Conservation (phyloP, 2,113 vertebrate species). For the Ammospiza caudacuta region DNA sequence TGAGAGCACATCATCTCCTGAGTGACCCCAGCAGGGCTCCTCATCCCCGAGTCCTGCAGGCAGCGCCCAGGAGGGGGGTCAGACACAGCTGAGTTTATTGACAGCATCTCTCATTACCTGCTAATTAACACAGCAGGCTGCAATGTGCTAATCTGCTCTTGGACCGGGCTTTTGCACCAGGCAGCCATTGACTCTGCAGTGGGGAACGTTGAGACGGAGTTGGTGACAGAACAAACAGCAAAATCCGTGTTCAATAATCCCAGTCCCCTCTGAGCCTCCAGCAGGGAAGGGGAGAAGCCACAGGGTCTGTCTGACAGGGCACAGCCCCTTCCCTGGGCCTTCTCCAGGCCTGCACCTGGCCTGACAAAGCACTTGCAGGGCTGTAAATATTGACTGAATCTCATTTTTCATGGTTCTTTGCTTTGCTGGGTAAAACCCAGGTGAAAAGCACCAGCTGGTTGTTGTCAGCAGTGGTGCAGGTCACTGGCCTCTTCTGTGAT, state of each 20-base stretch:
- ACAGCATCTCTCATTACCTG: slow-evolving; percentile 47
- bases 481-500: neutral
- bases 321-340: neutral
- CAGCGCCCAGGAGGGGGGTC: neutral
- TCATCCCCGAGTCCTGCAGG: neutral
- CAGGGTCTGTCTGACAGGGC: neutral
- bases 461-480: neutral
- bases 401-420: neutral
- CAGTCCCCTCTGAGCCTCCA: neutral
- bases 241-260: neutral
- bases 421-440: neutral
- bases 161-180: neutral
- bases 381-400: neutral
- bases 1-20: neutral
- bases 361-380: neutral
- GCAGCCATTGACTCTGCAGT: neutral
- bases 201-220: neutral
- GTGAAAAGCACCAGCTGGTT: neutral
- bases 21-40: neutral
- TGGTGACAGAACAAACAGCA: neutral
- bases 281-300: neutral
- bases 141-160: neutral
- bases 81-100: slow-evolving; percentile 35
- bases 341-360: neutral
- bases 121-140: slow-evolving; percentile 47